These are phyloP conservation scores for Poicephalus meyeri DNA, from an alignment of 2,113 vertebrate genomes.

Conservation along the genomic window DNA sequence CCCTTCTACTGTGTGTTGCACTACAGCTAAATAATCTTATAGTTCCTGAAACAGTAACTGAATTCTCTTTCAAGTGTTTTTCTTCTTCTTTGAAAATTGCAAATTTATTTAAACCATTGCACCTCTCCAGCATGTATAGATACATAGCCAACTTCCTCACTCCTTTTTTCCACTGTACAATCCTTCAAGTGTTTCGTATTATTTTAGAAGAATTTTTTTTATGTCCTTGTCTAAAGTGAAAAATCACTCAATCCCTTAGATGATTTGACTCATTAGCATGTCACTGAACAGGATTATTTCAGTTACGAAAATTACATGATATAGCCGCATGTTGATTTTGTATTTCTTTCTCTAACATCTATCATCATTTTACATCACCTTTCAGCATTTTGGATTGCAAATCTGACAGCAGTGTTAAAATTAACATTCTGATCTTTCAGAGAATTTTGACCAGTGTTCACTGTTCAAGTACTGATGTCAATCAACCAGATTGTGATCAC, in stretches of 20 bases:
- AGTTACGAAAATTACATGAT: background rate
- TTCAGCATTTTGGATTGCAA: background rate
- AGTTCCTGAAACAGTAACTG: background rate
- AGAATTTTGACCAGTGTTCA: constrained; percentile 2
- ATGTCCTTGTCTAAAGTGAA: background rate
- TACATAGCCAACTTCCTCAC: background rate
- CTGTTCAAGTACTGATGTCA: background rate
- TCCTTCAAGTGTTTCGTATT: background rate
- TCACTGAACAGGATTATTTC: background rate
- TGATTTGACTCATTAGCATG: background rate
- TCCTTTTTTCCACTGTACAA: background rate
- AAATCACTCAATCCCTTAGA: background rate
- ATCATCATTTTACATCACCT: background rate
- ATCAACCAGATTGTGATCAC: background rate
- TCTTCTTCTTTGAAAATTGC: background rate
- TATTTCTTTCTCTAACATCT: background rate
- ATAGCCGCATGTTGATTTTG: background rate
- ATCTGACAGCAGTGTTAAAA: background rate
- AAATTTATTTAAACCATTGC: background rate
- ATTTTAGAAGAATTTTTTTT: background rate
- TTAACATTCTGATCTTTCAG: background rate
- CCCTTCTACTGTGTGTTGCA: background rate
- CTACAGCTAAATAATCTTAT: background rate
- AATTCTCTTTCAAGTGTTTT: background rate
- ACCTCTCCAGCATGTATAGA: background rate